Base-by-base conservation (phyloP, 2,797 vertebrate species). In the Hemibagrus guttatus region DNA sequence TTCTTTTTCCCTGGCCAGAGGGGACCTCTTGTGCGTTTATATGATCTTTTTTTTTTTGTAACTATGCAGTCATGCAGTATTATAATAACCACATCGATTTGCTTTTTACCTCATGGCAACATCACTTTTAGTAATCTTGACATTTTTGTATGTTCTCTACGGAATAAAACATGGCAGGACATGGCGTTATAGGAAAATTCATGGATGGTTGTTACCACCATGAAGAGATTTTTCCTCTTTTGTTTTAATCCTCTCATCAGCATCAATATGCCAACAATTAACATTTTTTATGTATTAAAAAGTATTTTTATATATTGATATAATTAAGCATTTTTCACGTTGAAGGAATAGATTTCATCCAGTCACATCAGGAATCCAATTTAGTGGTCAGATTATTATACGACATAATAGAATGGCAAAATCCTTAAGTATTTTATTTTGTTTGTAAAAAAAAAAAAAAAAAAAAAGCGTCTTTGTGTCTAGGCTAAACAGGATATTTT, bases 1-100 rank as follows among this genome's bases (percentile, higher is more conserved):
- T 75, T 84, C 72, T 84, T 87, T 72, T 46, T 52, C 58, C 59
- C 58, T 3, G 1, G 71, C 79, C 61, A 66, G 71, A 78, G 61
- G 69, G 23, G 31, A 39, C 39, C 14, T 52, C 54, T 69, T 74
- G 35, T 68, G 46, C 58, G 49, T 46, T 46, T 31, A 80, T 59
- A 26, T 71, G 84, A 76, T 81, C 28, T 28, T 28, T 74, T 63
- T 19, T 82, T n/a, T n/a, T n/a, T n/a, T 78, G 42, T 59, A 64
- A 61, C 59, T 86, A 71, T 61, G 39, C 75, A 35, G 63, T 85
- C 72, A 69, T 58, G 49, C 61, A 72, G 64, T 21, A 8, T 81
- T 56, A n/a, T 81, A 71, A 86, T 46, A 59, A 31, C 42, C 35
- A 14, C 58, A 23, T 63, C 14, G 4, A 13, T 46, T 31, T 68